Evolutionary conservation across 30 jellyfish, hydroid and myxozoan species (phyloP), one percentile per base, ranked within the genome.

Genomic region (Phacellophora camtschatica): DNA sequence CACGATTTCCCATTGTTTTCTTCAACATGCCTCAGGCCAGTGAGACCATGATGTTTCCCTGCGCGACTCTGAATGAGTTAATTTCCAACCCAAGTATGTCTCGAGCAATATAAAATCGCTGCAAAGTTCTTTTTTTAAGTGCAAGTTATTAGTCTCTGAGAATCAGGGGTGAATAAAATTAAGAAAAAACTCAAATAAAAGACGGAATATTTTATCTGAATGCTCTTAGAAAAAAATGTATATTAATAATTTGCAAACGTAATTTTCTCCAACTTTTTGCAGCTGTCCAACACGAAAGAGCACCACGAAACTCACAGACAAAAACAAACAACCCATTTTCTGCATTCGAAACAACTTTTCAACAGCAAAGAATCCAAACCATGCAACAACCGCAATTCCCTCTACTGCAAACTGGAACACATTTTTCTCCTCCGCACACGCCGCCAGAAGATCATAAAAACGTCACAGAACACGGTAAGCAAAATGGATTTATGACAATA

Each of bases 221-320:
- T n/a, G n/a, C n/a, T n/a, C n/a, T n/a, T n/a, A n/a, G n/a, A n/a
- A n/a, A n/a, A n/a, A n/a, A n/a, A n/a, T n/a, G n/a, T n/a, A n/a
- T n/a, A n/a, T n/a, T n/a, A 3, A 13, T 8, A 4, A 2, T 27
- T 63, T 31, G 24, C 7, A 19, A 19, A 27, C 7, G 74, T 2
- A 23, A 4, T 41, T 3, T 74, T 50, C 27, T 2, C 46, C 43
- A 2, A 20, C 46, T 22, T 18, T 1, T 78, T 68, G 16, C 67
- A 94, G 99, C 99, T 34, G 99, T 94, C 2, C 99, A 94, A 34
- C 99, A 94, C 43, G 99, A 94, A 48, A 43, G 99, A 46, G 95
- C 99, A 5, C 99, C 99, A 35, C 39, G 99, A 81, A 82, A 74
- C 28, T 63, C 93, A 34, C 96, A 81, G 57, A 20, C 78, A 43